Evolutionary conservation across 2,113 vertebrate species (phyloP).

Genomic region (Sorex fumeus): DNA sequence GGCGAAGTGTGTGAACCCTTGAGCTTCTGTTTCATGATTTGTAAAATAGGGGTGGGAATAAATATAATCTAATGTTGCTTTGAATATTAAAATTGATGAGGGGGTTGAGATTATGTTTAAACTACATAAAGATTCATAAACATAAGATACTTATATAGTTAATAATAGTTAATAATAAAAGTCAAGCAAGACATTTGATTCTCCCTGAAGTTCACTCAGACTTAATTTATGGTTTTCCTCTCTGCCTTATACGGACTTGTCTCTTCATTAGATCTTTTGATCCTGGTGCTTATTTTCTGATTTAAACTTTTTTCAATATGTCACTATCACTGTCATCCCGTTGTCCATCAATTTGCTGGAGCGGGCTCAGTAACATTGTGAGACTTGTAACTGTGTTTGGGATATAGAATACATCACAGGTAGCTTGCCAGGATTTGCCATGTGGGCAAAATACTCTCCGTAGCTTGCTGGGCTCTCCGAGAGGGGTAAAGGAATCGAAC

Average conservation of each 20-base stretch:
- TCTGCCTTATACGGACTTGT: constrained; percentile 13
- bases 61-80: neutral
- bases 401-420: too few relatives aligned
- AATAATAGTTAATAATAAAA: neutral
- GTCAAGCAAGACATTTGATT: neutral
- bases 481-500: too few relatives aligned
- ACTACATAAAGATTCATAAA: neutral
- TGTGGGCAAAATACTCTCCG: too few relatives aligned
- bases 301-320: constrained; percentile 54
- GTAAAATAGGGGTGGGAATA: neutral
- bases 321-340: too few relatives aligned
- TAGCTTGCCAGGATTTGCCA: too few relatives aligned
- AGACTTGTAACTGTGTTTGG: too few relatives aligned
- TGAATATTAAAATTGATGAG: constrained; percentile 11
- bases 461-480: too few relatives aligned
- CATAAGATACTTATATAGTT: neutral
- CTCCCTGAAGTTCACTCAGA: constrained; percentile 27
- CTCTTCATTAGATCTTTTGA: constrained; percentile 43
- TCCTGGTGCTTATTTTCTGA: constrained; percentile 56
- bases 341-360: too few relatives aligned
- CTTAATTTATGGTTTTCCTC: constrained; percentile 18
- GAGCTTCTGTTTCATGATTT: neutral
- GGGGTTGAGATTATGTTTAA: constrained; percentile 8
- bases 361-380: too few relatives aligned
- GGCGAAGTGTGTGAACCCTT: neutral